Evolutionary conservation across 2,888 invertebrate species (phyloP), one percentile per base, ranked within the genome.

Genomic region (Platycnemis pennipes): DNA sequence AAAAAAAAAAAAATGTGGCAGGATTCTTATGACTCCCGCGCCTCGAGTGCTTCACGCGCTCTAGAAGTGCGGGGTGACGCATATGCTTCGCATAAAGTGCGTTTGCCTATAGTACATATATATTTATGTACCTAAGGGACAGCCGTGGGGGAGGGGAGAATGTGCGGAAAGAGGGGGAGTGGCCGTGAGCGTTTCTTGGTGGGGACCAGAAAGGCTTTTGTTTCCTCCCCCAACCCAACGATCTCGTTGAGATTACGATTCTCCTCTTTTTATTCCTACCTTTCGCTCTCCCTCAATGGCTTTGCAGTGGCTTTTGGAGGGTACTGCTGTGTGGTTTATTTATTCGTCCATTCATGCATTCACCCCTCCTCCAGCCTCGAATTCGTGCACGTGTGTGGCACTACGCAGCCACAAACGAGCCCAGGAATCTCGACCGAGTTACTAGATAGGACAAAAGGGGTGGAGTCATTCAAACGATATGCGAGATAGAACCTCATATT

Each of bases 241-340:
- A 91, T 91, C 44, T 44, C 91, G n/a, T 91, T 37, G 91, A 91
- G 91, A 91, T 91, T 77, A 87, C 87, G 87, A n/a, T 44, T n/a
- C 87, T 87, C 46, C 37, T 87, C 46, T 44, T 45, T 87, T 44
- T 44, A 16, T 37, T 42, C 53, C 42, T 3, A 11, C 8, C 49
- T 49, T 13, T 56, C 37, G 7, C 37, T 56, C 89, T 42, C 26
- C 63, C 42, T 42, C 56, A 89, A 42, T 42, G 42, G 26, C 42
- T 42, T 63, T 44, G 42, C 42, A 63, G 63, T 26, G 56, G 56
- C 19, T 63, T 91, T 91, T 22, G 63, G 44, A 63, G 63, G 63
- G 91, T 19, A n/a, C n/a, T n/a, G 11, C 26, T 42, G 37, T 91
- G 91, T 44, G 63, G 53, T 49, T 49, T 53, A 53, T 88, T n/a